Base-by-base conservation (phyloP, 2,113 vertebrate species). In the Aramus guarauna region DNA sequence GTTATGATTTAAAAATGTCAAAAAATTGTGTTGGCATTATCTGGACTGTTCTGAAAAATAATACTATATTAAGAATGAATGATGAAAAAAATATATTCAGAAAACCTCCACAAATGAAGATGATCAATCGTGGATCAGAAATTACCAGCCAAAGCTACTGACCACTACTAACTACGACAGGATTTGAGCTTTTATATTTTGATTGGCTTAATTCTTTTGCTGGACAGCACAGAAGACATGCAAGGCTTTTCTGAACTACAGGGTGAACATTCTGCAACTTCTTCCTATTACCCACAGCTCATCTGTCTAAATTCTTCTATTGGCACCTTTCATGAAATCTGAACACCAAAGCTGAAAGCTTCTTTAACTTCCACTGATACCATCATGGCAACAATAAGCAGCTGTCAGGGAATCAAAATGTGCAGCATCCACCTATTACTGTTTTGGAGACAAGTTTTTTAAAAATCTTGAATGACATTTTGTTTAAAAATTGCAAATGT, bases 51-150 rank as follows among this genome's bases (percentile, higher is more conserved):
- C 67, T 79, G 41, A 91, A 94, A 41, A 85, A 50, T 12, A 79
- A 41, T 5, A 22, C 15, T 62, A 2, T n/a, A n/a, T 45, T 74
- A 64, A 60, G 37, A 71, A 59, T 5, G 19, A 80, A 47, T 3
- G 2, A 56, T 24, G 19, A 1, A 64, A 78, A 86, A 85, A 52
- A 21, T 24, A 9, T 9, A 2, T 53, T 55, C 21, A 63, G 30
- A 50, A 55, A 50, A 8, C 16, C 34, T 64, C 43, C 50, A 2
- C 5, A 55, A 82, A 72, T n/a, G 5, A 47, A 79, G 37, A 68
- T 0, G 0, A 53, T 11, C 13, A 26, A 7, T 26, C 3, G 9
- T 5, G 15, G 63, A 47, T 55, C 32, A 75, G 69, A 75, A 93
- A 60, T 82, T 14, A 23, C 12, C 20, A 50, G 18, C 60, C 74